Conservation (phyloP, 2,113 vertebrate species). For the Peucedramus taeniatus region DNA sequence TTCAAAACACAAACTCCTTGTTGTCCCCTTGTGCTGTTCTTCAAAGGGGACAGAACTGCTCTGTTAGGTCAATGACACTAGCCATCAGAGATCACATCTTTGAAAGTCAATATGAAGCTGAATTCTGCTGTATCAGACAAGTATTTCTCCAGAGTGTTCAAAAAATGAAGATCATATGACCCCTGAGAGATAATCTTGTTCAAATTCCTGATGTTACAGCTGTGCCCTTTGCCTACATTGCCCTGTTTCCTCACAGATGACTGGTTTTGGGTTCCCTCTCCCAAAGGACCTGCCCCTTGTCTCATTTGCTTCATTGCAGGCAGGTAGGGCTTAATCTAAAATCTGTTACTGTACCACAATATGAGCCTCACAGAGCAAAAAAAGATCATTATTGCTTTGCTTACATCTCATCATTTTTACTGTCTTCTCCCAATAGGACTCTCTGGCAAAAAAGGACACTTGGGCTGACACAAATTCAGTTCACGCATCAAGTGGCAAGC, state of each 20-base stretch:
- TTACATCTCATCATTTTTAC: slow-evolving; percentile 5
- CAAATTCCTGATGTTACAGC: neutral
- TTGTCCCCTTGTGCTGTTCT: neutral
- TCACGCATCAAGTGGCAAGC: neutral
- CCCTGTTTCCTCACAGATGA: neutral
- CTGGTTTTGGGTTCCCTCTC: neutral
- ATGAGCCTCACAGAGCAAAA: neutral
- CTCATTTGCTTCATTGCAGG: neutral
- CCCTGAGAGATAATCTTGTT: neutral
- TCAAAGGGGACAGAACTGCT: neutral
- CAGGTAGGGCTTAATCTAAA: neutral
- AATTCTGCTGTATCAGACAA: neutral
- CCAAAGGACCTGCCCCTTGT: neutral
- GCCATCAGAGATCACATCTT: neutral
- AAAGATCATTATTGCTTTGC: neutral
- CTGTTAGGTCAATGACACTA: neutral
- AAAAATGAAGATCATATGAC: neutral
- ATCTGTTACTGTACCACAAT: neutral
- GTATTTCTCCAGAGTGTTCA: neutral
- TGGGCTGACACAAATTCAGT: neutral
- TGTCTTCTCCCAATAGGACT: neutral
- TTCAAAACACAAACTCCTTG: neutral
- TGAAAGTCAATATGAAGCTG: neutral
- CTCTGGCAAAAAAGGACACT: slow-evolving; percentile 17
- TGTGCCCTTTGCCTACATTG: accelerated